A percentile compares a stretch with the other conserved stretches of the same genome.
These are phyloP conservation scores for Turdus rufiventris DNA, from an alignment of 2,113 vertebrate genomes.

Conservation along the genomic window DNA sequence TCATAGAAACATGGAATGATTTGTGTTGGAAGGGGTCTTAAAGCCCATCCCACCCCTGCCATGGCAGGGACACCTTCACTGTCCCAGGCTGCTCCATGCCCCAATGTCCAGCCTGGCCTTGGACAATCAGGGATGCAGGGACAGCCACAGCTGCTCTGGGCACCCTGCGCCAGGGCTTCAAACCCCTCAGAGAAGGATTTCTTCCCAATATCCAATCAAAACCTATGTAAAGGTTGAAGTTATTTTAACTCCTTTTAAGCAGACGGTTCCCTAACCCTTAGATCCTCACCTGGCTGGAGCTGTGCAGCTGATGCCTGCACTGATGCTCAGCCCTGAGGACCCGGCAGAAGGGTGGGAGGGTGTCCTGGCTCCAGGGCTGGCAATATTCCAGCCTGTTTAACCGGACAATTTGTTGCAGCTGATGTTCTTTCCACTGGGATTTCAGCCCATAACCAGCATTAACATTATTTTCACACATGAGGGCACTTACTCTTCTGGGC, in stretches of 20 bases:
- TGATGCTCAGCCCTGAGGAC: background rate
- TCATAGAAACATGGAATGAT: too few relatives aligned
- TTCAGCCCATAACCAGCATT: conserved; percentile 64
- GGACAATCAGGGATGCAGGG: background rate
- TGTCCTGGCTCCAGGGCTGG: conserved; percentile 14
- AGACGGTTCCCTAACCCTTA: fast-evolving
- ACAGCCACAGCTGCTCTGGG: background rate
- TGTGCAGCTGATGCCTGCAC: background rate
- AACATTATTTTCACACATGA: conserved; percentile 74
- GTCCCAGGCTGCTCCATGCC: background rate
- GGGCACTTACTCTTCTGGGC: conserved; percentile 65
- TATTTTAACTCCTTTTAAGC: background rate
- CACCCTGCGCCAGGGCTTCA: background rate
- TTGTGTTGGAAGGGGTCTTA: background rate
- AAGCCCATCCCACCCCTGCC: fast-evolving
- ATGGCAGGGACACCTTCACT: background rate
- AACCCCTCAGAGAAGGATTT: background rate
- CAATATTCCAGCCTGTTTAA: conserved; percentile 14
- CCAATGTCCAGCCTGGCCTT: background rate
- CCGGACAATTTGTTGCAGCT: conserved; percentile 62
- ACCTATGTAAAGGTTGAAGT: fast-evolving
- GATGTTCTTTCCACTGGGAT: conserved; percentile 56
- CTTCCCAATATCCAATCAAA: background rate
- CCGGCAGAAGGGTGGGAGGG: background rate
- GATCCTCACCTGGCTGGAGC: background rate